Conservation (phyloP, 2,888 invertebrate genomes). For the Xylota sylvarum region DNA sequence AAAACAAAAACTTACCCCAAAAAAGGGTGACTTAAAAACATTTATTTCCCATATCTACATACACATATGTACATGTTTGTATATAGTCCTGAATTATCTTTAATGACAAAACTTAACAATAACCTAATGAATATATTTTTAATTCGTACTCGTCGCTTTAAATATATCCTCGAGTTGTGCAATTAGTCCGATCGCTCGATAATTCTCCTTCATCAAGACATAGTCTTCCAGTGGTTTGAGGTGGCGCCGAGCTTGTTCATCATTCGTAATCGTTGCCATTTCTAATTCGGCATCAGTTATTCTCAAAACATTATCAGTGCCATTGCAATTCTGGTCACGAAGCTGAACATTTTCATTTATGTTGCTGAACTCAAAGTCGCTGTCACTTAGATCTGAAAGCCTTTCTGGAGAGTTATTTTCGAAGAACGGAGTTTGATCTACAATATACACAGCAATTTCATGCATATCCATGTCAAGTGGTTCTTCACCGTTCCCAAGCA, state of each 20-base stretch:
- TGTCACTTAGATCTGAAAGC: background rate
- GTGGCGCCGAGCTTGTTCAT: slow-evolving; percentile 81
- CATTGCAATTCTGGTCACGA: background rate
- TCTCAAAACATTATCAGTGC: background rate
- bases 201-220: slow-evolving; percentile 82
- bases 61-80: no score
- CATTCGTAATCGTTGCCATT: slow-evolving; percentile 65
- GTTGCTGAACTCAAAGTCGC: background rate
- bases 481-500: background rate
- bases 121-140: background rate
- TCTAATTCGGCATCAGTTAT: background rate
- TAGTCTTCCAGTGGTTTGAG: slow-evolving; percentile 83
- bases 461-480: slow-evolving; percentile 24
- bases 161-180: slow-evolving; percentile 82
- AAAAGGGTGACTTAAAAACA: no score
- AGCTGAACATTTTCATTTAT: background rate
- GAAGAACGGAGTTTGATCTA: slow-evolving; percentile 20
- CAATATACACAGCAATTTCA: slow-evolving; percentile 30
- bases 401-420: background rate
- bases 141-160: slow-evolving; percentile 55
- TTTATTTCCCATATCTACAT: no score
- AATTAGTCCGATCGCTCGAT: slow-evolving; percentile 82
- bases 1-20: no score
- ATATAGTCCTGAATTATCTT: no score
- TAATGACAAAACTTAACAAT: no score